phyloP scores from a whole-genome alignment of 2,888 invertebrate species.

The Apodemia hepburni region DNA sequence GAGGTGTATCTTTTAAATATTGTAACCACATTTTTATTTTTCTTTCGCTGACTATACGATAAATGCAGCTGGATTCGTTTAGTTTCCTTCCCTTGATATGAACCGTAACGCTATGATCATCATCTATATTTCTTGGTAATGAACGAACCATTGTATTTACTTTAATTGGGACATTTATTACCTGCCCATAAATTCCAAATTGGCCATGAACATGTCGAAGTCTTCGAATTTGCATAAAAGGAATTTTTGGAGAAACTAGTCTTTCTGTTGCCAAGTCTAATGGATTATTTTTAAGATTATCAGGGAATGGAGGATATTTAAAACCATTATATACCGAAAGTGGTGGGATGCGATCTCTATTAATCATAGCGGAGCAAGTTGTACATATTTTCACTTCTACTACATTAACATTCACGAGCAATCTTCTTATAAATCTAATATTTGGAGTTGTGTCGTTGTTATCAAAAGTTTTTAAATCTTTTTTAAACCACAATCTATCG shows the following conservation, averaged over 20 bases:
- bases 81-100: no score
- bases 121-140: constrained; percentile 33
- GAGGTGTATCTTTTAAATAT: no score
- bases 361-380: constrained; percentile 29
- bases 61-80: no score
- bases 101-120: constrained; percentile 32
- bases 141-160: constrained; percentile 25
- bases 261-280: constrained; percentile 30
- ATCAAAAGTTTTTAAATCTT: constrained; percentile 23
- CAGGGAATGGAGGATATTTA: constrained; percentile 28
- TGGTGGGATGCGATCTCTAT: constrained; percentile 27
- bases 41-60: no score
- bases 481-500: constrained; percentile 29
- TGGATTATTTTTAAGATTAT: constrained; percentile 20
- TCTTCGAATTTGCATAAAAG: constrained; percentile 22
- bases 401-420: constrained; percentile 21
- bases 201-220: constrained; percentile 26
- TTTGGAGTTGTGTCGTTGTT: constrained; percentile 16
- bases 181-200: constrained; percentile 27
- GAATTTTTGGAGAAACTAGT: constrained; percentile 28
- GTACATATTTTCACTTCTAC: constrained; percentile 29
- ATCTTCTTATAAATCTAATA: constrained; percentile 27
- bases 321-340: constrained; percentile 30
- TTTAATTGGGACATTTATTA: constrained; percentile 28
- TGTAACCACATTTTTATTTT: no score